Evolutionary conservation across 2,888 invertebrate genomes (phyloP).

Genomic region (Acronicta leporina): DNA sequence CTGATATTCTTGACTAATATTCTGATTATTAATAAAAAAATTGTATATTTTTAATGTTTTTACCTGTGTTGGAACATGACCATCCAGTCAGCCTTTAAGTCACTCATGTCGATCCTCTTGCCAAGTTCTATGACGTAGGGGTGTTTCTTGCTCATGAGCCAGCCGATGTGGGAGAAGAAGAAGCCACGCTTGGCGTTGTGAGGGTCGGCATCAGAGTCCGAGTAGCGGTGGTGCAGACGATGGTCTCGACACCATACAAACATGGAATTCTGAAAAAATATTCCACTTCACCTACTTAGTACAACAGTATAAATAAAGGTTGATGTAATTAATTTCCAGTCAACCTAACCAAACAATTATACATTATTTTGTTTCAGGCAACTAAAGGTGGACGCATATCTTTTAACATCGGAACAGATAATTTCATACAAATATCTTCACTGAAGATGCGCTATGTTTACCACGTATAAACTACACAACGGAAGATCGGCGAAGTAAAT

Average conservation of each 20-base stretch:
- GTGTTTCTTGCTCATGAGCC: slow-evolving; percentile 94
- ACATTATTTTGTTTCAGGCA: no score
- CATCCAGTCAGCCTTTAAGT: slow-evolving; percentile 92
- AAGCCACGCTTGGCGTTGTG: slow-evolving; percentile 95
- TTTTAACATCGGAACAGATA: no score
- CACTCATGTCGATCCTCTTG: slow-evolving; percentile 92
- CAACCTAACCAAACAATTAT: no score
- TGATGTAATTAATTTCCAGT: no score
- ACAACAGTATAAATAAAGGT: neutral
- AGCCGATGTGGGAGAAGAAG: slow-evolving; percentile 96
- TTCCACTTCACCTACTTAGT: no score
- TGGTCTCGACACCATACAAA: slow-evolving; percentile 94
- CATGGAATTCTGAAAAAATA: slow-evolving; percentile 89
- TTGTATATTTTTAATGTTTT: neutral
- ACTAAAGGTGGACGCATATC: no score
- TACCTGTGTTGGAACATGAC: slow-evolving; percentile 94
- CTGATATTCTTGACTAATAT: no score
- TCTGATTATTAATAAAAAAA: no score
- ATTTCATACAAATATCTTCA: no score
- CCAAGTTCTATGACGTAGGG: slow-evolving; percentile 92
- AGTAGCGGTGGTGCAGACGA: slow-evolving; percentile 93
- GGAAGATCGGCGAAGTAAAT: no score
- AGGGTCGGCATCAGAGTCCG: slow-evolving; percentile 92
- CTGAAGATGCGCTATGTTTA: no score
- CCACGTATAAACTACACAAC: no score